Conservation (phyloP, 2,888 invertebrate genomes). For the Tachina lurida region DNA sequence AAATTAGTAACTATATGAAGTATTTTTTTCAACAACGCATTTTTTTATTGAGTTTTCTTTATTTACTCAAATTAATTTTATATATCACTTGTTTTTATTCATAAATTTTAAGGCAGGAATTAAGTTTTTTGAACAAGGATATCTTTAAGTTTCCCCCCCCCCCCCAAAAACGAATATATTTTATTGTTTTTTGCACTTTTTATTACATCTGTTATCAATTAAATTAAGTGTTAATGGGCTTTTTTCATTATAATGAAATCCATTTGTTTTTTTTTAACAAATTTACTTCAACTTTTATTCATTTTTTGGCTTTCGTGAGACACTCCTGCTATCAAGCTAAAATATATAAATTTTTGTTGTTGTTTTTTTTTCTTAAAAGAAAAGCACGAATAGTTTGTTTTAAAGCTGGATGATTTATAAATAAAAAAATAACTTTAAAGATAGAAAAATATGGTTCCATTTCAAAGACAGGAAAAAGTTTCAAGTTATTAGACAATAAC, state of each 20-base stretch:
- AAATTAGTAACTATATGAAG: too few species aligned
- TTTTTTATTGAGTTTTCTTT: neutral
- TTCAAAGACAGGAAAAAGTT: too few species aligned
- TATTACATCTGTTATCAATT: conserved; percentile 46
- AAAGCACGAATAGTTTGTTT: too few species aligned
- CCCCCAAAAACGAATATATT: neutral
- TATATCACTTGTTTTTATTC: neutral
- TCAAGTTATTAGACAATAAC: too few species aligned
- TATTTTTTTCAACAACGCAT: too few species aligned
- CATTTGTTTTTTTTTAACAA: conserved; percentile 14
- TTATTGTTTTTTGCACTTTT: neutral
- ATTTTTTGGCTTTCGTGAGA: neutral
- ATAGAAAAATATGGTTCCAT: too few species aligned
- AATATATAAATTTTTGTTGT: too few species aligned
- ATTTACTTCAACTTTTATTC: conserved; percentile 22
- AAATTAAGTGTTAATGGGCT: conserved; percentile 45
- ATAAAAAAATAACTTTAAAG: too few species aligned
- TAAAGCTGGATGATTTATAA: too few species aligned
- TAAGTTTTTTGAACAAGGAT: neutral
- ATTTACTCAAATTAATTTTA: neutral
- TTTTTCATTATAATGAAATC: conserved; percentile 2
- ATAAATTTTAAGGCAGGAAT: neutral
- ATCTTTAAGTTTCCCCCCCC: neutral
- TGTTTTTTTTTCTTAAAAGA: too few species aligned
- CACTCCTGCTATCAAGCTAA: neutral